These are phyloP conservation scores for Heliothis peltigera DNA, from an alignment of 2,888 invertebrate species.

Conservation along the genomic window DNA sequence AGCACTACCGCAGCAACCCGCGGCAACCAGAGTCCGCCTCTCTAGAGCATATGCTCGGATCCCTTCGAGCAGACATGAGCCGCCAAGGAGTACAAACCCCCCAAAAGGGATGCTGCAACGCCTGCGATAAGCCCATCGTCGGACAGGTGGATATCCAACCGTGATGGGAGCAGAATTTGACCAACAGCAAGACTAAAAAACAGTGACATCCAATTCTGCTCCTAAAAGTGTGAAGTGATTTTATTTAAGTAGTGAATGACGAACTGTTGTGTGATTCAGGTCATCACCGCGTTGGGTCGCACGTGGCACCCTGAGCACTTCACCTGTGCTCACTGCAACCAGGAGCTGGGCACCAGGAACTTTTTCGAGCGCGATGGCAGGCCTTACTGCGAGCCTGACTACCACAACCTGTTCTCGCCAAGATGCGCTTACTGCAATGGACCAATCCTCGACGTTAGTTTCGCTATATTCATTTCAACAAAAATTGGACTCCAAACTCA, in stretches of 20 bases:
- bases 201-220: slow-evolving; percentile 45
- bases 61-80: slow-evolving; percentile 98
- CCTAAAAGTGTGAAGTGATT: slow-evolving; percentile 48
- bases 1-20: slow-evolving; percentile 88
- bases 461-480: slow-evolving; percentile 3
- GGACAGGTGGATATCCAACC: slow-evolving; percentile 93
- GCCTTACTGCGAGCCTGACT: slow-evolving; percentile 99
- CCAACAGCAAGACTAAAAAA: slow-evolving; percentile 17
- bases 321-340: slow-evolving; percentile 98
- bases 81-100: slow-evolving; percentile 99
- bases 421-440: slow-evolving; percentile 99
- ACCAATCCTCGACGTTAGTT: slow-evolving; percentile 98
- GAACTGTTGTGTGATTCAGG: slow-evolving; percentile 81
- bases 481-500: slow-evolving; percentile 24
- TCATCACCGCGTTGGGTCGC: slow-evolving; percentile 98
- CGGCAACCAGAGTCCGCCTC: slow-evolving; percentile 89
- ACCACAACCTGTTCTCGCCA: slow-evolving; percentile 99
- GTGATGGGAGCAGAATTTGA: slow-evolving; percentile 46
- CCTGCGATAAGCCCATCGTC: slow-evolving; percentile 99
- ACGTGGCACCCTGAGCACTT: slow-evolving; percentile 99
- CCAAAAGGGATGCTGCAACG: slow-evolving; percentile 99
- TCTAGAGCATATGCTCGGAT: slow-evolving; percentile 96
- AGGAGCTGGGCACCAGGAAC: slow-evolving; percentile 98
- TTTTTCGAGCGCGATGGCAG: slow-evolving; percentile 99
- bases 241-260: slow-evolving; percentile 57